Evolutionary conservation across 1,140 invertebrate species (phyloP).

Genomic region (Pantala flavescens): DNA sequence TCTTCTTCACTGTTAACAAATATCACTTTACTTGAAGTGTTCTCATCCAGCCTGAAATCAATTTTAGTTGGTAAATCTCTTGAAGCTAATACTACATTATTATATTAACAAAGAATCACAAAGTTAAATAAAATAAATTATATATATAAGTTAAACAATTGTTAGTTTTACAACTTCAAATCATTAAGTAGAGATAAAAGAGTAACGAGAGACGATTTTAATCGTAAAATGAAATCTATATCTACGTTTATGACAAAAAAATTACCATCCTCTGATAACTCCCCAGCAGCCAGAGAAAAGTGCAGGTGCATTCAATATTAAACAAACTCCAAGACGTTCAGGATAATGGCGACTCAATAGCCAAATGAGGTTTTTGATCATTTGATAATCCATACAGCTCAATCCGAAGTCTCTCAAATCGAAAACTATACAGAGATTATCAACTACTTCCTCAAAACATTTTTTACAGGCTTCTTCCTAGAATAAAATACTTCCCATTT

Average conservation of each 20-base stretch:
- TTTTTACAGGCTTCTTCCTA: constrained; percentile 62
- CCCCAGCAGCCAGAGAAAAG: constrained; percentile 63
- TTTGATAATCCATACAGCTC: constrained; percentile 63
- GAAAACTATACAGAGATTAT: constrained; percentile 65
- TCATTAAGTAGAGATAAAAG: too few species aligned
- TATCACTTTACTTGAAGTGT: constrained; percentile 59
- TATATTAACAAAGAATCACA: too few species aligned
- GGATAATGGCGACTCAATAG: constrained; percentile 60
- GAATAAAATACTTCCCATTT: constrained; percentile 26
- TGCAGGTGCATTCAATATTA: constrained; percentile 57
- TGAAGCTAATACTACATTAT: too few species aligned
- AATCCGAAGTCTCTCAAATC: constrained; percentile 60
- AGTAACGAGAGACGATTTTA: too few species aligned
- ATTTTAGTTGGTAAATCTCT: neutral
- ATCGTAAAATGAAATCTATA: too few species aligned
- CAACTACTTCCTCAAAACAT: constrained; percentile 67
- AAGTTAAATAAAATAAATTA: too few species aligned
- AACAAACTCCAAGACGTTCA: constrained; percentile 59
- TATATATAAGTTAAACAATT: too few species aligned
- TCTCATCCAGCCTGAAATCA: constrained; percentile 55
- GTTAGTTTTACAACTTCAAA: too few species aligned
- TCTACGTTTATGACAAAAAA: too few species aligned
- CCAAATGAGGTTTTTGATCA: constrained; percentile 66
- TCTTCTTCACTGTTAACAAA: constrained; percentile 57
- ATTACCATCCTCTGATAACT: constrained; percentile 56